Evolutionary conservation across 2,888 invertebrate genomes (phyloP).

Genomic region (Deilephila porcellus): DNA sequence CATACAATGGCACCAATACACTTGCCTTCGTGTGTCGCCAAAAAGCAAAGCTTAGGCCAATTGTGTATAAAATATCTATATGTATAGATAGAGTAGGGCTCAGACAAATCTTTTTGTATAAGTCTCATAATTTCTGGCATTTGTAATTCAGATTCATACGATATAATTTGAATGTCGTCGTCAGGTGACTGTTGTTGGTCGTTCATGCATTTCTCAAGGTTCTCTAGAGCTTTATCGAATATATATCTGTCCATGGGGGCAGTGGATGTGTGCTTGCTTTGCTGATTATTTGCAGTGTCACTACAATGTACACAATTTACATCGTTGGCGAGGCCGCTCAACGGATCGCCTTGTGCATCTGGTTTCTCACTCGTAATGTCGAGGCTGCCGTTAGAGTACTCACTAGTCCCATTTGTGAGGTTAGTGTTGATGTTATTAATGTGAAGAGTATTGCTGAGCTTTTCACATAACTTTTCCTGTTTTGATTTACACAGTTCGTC

Average conservation of each 20-base stretch:
- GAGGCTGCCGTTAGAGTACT: slow-evolving; percentile 66
- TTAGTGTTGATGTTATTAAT: slow-evolving; percentile 75
- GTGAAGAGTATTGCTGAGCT: slow-evolving; percentile 75
- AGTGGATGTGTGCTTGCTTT: slow-evolving; percentile 47
- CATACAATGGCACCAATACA: slow-evolving; percentile 99
- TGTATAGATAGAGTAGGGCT: slow-evolving; percentile 99
- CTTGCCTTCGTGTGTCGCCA: slow-evolving; percentile 94
- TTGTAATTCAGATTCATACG: slow-evolving; percentile 97
- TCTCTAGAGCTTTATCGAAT: slow-evolving; percentile 56
- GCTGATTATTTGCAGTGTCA: slow-evolving; percentile 55
- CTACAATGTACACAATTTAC: slow-evolving; percentile 78
- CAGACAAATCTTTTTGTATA: slow-evolving; percentile 99
- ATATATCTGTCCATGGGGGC: slow-evolving; percentile 52
- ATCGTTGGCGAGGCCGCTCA: slow-evolving; percentile 56
- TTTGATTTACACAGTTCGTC: slow-evolving; percentile 68
- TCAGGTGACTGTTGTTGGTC: slow-evolving; percentile 56
- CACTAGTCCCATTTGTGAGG: slow-evolving; percentile 78
- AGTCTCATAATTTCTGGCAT: slow-evolving; percentile 99
- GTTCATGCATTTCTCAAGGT: slow-evolving; percentile 55
- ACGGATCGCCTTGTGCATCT: slow-evolving; percentile 56
- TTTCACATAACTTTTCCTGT: slow-evolving; percentile 71
- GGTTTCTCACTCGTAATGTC: slow-evolving; percentile 54
- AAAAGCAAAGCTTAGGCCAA: slow-evolving; percentile 99
- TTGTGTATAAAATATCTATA: slow-evolving; percentile 99
- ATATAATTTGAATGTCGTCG: slow-evolving; percentile 75